A percentile compares a stretch with the other conserved stretches of the same genome.
Evolutionary conservation across 2,888 invertebrate species (phyloP).

Genomic region (Drosophila paranaensis): DNA sequence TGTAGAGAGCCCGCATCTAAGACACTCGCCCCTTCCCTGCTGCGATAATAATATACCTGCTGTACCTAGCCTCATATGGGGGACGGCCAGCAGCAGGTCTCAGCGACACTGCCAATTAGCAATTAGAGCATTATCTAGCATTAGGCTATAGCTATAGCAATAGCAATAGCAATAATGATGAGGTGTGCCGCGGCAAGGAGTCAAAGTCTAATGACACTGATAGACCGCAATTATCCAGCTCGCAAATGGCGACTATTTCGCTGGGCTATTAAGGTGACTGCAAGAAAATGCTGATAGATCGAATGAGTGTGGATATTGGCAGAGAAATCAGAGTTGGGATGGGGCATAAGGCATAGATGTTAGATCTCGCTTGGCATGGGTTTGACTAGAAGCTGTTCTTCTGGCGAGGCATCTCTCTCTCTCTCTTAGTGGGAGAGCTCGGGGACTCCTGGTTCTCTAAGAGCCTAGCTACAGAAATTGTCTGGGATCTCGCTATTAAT

Average conservation of each 20-base stretch:
- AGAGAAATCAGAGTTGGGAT: background rate
- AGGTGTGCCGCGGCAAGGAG: slow-evolving; percentile 39
- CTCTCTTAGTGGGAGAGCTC: background rate
- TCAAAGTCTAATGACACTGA: slow-evolving; percentile 16
- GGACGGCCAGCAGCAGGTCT: slow-evolving; percentile 6
- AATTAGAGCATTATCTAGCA: slow-evolving; percentile 71
- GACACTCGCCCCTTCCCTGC: slow-evolving; percentile 16
- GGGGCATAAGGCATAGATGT: background rate
- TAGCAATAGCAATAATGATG: slow-evolving; percentile 28
- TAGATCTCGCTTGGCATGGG: background rate
- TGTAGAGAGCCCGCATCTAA: slow-evolving; percentile 20
- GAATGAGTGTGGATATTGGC: background rate
- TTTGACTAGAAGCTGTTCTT: background rate
- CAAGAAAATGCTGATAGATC: background rate
- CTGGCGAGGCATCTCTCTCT: background rate
- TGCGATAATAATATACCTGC: background rate
- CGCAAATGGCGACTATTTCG: slow-evolving; percentile 25
- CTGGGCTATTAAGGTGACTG: background rate
- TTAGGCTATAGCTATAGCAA: slow-evolving; percentile 33
- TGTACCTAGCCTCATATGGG: background rate
- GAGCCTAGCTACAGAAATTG: no score
- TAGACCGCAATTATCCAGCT: slow-evolving; percentile 21
- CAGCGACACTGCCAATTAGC: slow-evolving; percentile 57
- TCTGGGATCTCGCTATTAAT: background rate
- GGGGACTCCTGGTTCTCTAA: background rate